Conservation (phyloP, 2,888 invertebrate genomes). For the Leptothorax acervorum region DNA sequence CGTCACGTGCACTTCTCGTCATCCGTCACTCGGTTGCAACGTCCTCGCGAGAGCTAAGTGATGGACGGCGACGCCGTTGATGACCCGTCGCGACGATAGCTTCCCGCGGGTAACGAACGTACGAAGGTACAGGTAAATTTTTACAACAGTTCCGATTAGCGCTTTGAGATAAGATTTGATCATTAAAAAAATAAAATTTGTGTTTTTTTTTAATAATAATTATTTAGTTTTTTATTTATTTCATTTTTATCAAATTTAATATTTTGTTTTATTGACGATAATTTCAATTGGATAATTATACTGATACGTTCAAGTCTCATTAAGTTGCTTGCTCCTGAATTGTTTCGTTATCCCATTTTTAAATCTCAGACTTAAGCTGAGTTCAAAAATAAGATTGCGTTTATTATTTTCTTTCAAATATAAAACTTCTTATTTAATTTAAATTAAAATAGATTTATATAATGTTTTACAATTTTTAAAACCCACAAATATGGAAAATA, state of each 20-base stretch:
- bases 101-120: slow-evolving; percentile 52
- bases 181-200: not conserved
- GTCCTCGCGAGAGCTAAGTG: slow-evolving; percentile 16
- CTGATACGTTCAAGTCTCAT: no score
- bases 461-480: not conserved
- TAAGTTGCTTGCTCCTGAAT: not conserved
- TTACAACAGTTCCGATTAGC: not conserved
- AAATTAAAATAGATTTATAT: not conserved
- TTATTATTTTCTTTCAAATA: not conserved
- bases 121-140: slow-evolving; percentile 62
- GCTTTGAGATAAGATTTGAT: not conserved
- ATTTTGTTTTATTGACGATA: not conserved
- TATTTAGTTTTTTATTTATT: not conserved
- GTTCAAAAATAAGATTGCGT: not conserved
- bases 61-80: slow-evolving; percentile 62
- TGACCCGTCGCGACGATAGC: slow-evolving; percentile 48
- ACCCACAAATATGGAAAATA: not conserved
- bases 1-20: slow-evolving; percentile 68
- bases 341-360: not conserved
- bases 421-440: not conserved
- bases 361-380: not conserved
- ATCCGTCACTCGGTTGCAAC: slow-evolving; percentile 22
- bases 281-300: not conserved
- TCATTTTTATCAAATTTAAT: slow-evolving; percentile 2
- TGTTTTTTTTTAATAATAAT: not conserved